Conservation (phyloP, 2,888 invertebrate genomes). For the Morpho deidamia region DNA sequence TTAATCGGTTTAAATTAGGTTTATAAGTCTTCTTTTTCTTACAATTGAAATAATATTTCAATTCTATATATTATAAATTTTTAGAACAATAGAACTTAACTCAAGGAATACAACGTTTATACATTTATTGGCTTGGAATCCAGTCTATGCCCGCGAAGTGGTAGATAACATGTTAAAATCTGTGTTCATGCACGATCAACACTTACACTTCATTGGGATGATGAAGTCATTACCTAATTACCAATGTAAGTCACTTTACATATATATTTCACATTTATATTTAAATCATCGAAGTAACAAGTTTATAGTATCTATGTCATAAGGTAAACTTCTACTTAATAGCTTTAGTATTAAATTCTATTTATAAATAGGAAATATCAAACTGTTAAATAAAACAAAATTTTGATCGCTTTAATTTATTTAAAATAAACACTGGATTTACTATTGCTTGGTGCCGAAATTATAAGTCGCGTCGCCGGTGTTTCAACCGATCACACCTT, state of each 20-base stretch:
- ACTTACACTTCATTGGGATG: constrained; percentile 69
- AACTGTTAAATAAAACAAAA: too few relatives aligned
- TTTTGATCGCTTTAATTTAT: too few relatives aligned
- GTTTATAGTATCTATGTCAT: not conserved
- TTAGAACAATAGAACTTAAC: constrained; percentile 60
- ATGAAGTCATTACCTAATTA: constrained; percentile 62
- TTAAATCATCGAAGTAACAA: not conserved
- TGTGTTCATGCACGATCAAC: constrained; percentile 71
- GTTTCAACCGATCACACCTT: too few relatives aligned
- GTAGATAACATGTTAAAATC: constrained; percentile 57
- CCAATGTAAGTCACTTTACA: constrained; percentile 41
- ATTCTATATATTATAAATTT: constrained; percentile 15
- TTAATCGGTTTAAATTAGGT: too few relatives aligned
- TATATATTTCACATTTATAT: not conserved
- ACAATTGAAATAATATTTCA: too few relatives aligned
- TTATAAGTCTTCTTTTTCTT: too few relatives aligned
- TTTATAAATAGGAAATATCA: too few relatives aligned
- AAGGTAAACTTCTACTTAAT: too few relatives aligned
- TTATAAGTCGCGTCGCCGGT: too few relatives aligned
- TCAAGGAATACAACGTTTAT: constrained; percentile 79
- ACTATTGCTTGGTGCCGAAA: too few relatives aligned
- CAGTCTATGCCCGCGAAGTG: constrained; percentile 42
- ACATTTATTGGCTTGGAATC: constrained; percentile 77
- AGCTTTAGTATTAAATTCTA: too few relatives aligned
- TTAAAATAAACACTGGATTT: too few relatives aligned